Base-by-base conservation (phyloP, 1,140 invertebrate species). In the Dolichoris vasculosae region DNA sequence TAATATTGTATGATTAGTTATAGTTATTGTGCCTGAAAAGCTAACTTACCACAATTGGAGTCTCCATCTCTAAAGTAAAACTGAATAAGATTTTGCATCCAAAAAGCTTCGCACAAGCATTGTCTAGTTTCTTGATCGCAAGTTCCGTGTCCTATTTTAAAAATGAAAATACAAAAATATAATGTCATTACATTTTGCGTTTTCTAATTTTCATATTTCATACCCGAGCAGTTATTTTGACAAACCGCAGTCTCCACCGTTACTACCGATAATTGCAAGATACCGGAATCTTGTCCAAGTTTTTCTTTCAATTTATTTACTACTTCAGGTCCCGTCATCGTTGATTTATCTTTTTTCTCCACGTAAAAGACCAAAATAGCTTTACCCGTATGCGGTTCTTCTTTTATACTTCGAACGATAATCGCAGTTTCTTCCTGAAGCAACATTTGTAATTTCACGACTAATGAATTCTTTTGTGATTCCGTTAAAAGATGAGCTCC, bases 31-130 rank as follows among this genome's bases (percentile, higher is more conserved):
- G 1, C 26, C 1, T 26, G n/a, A 86, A 48, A 82, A 15, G 43
- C 43, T 83, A 75, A 63, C 95, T 95, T 93, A 96, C 96, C 96
- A 92, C 97, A 97, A 92, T 97, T 97, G 7, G 95, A 95, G 88
- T 97, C 95, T 51, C 94, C 94, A 89, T 95, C 94, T 84, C 94
- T 94, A 91, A 95, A 94, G 91, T 95, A 93, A 86, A 94, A 94
- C 87, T 95, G 93, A 90, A 97, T 93, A 77, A 96, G 92, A 92
- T 96, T 95, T 90, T 98, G 96, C 97, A 99, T 99, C 98, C 98
- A 99, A 94, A 99, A 99, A 46, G 97, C 96, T 93, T 98, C 97
- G 93, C 98, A 99, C 76, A 97, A 94, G 90, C 98, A 99, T 78
- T 95, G 94, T 89, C 97, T 95, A 17, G 96, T 96, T 87, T 95